Conservation (phyloP, 2,888 invertebrate species). For the Caenorhabditis sp. region DNA sequence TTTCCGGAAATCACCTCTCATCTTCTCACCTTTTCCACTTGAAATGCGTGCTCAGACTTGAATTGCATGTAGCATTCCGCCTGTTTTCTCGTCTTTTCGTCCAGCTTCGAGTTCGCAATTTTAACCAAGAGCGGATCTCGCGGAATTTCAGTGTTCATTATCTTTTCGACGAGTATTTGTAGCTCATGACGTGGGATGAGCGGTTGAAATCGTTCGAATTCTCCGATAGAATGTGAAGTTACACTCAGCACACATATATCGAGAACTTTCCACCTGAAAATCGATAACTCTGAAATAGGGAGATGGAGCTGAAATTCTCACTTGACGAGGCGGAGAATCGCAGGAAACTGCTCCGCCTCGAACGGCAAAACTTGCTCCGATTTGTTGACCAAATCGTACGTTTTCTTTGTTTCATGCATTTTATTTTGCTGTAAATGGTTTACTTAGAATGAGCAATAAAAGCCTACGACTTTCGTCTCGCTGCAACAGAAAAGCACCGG, state of each 20-base stretch:
- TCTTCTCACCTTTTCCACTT: constrained; percentile 9
- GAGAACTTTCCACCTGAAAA: constrained; percentile 42
- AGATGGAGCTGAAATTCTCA: constrained; percentile 3
- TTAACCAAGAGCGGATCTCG: too few relatives aligned
- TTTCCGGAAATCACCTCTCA: background rate
- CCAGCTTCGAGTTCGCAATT: constrained; percentile 6
- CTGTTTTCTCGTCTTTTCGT: constrained; percentile 17
- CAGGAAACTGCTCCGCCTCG: constrained; percentile 23
- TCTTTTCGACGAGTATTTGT: too few relatives aligned
- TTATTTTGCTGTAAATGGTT: too few relatives aligned
- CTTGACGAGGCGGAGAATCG: constrained; percentile 44
- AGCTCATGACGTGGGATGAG: too few relatives aligned
- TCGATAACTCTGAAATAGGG: too few relatives aligned
- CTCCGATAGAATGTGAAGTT: background rate
- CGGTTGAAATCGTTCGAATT: constrained; percentile 1
- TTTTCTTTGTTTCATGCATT: background rate
- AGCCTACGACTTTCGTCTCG: too few relatives aligned
- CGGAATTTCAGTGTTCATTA: too few relatives aligned
- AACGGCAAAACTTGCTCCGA: background rate
- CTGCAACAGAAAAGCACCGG: too few relatives aligned
- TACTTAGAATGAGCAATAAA: too few relatives aligned
- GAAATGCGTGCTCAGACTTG: background rate
- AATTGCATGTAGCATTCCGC: constrained; percentile 1
- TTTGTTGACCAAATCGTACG: constrained; percentile 2
- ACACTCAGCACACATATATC: constrained; percentile 31